A percentile compares a stretch with the other conserved stretches of the same genome.
Conservation (phyloP, 2,113 vertebrate genomes). For the Callaeas wilsoni region DNA sequence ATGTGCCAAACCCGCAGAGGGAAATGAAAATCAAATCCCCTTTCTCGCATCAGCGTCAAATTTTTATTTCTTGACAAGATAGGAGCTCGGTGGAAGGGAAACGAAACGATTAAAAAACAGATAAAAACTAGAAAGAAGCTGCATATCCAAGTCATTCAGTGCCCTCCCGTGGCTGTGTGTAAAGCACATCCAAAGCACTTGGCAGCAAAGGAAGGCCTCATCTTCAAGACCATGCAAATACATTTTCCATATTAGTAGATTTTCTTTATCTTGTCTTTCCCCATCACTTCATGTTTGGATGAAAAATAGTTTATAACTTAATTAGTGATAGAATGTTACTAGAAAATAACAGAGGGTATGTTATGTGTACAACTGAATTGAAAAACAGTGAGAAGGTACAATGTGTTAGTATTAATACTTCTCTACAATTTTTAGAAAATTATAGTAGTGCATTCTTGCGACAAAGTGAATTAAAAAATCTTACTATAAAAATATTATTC, state of each 20-base stretch:
- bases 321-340: neutral
- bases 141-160: slow-evolving; percentile 70
- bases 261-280: neutral
- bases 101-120: slow-evolving; percentile 51
- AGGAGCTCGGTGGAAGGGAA: slow-evolving; percentile 50
- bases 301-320: neutral
- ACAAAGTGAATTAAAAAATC: neutral
- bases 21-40: slow-evolving; percentile 66
- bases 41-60: slow-evolving; percentile 58
- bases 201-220: neutral
- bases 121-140: neutral
- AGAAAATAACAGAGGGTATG: neutral
- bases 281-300: neutral
- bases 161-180: slow-evolving; percentile 70
- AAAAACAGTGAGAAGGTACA: neutral
- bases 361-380: neutral
- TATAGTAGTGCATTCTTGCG: neutral
- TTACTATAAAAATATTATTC: neutral
- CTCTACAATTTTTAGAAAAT: neutral
- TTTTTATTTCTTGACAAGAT: slow-evolving; percentile 69
- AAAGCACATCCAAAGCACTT: neutral
- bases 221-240: neutral
- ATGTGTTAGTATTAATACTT: neutral
- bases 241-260: neutral
- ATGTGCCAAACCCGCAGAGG: slow-evolving; percentile 11